Percentiles rank a stretch among this genome's conserved stretches.
These are phyloP conservation scores for Montipora cactus DNA, from an alignment of 64 coral and sea anemone genomes.

Conservation along the genomic window DNA sequence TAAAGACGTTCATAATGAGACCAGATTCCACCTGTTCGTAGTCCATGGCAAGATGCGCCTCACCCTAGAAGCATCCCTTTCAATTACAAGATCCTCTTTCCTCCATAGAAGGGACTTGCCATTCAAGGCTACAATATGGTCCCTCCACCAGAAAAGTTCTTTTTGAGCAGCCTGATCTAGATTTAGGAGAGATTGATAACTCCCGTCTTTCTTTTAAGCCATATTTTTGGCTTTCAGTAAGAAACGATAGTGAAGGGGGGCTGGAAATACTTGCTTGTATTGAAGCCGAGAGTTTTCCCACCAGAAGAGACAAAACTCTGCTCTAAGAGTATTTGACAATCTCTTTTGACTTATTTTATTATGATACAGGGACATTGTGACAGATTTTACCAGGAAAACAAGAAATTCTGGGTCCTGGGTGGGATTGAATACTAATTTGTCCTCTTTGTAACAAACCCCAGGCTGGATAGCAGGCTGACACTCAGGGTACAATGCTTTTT, in stretches of 20 bases:
- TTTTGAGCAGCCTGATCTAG: constrained; percentile 16
- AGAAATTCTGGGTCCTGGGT: constrained; percentile 23
- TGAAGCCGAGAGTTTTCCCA: constrained; percentile 28
- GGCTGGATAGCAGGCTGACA: not conserved
- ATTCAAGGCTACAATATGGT: constrained; percentile 32
- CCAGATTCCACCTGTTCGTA: constrained; percentile 53
- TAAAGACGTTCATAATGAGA: constrained; percentile 22
- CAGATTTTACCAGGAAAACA: constrained; percentile 50
- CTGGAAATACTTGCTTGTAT: constrained; percentile 44
- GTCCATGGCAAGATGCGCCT: constrained; percentile 50
- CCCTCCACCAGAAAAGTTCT: constrained; percentile 59
- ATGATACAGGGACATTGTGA: constrained; percentile 31
- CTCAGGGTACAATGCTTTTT: no score
- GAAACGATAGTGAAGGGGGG: constrained; percentile 2
- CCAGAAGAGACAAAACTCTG: not conserved
- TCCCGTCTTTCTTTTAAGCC: not conserved
- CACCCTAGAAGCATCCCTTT: constrained; percentile 60
- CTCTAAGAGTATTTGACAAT: not conserved
- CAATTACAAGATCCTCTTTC: constrained; percentile 19
- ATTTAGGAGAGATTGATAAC: not conserved
- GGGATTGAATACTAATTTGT: not conserved
- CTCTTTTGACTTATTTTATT: constrained; percentile 16
- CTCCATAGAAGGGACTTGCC: constrained; percentile 11
- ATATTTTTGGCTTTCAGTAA: not conserved
- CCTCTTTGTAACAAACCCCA: constrained; percentile 36